phyloP scores from a whole-genome alignment of 2,797 vertebrate species.

The Pelochelys cantorii region DNA sequence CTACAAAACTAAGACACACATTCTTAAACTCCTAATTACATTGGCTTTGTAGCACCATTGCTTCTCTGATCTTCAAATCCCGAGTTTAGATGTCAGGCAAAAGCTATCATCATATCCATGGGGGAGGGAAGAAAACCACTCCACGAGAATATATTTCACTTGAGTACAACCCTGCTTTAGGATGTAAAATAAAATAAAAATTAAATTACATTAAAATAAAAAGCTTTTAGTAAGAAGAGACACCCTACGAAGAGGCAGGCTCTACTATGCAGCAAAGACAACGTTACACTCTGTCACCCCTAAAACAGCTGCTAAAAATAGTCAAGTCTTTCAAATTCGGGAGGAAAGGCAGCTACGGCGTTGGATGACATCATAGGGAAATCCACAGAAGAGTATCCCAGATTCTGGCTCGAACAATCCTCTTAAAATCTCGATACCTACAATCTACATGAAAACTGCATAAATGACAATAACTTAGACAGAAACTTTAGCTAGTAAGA shows the following conservation, averaged over 20 bases:
- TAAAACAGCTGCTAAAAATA: constrained; percentile 18
- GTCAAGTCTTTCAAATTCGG: constrained; percentile 32
- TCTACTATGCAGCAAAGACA: neutral
- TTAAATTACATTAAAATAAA: no score
- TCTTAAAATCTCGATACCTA: constrained; percentile 33
- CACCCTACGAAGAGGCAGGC: neutral
- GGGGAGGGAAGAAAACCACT: neutral
- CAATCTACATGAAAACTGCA: constrained; percentile 14
- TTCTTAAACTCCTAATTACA: neutral
- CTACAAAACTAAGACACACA: neutral
- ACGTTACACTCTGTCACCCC: neutral
- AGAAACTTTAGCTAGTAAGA: constrained; percentile 52
- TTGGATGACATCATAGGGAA: constrained; percentile 53
- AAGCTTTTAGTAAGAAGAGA: neutral
- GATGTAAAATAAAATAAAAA: no score
- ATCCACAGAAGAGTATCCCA: constrained; percentile 22
- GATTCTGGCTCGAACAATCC: constrained; percentile 18
- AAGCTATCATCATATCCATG: neutral
- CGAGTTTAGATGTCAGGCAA: no score
- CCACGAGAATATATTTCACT: neutral
- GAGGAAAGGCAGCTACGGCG: constrained; percentile 47
- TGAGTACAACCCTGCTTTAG: neutral
- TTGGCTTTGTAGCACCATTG: neutral
- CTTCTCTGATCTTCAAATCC: neutral
- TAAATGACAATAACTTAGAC: constrained; percentile 49